Evolutionary conservation across 2,888 invertebrate genomes (phyloP).

Genomic region (Venustoraphidia nigricollis): DNA sequence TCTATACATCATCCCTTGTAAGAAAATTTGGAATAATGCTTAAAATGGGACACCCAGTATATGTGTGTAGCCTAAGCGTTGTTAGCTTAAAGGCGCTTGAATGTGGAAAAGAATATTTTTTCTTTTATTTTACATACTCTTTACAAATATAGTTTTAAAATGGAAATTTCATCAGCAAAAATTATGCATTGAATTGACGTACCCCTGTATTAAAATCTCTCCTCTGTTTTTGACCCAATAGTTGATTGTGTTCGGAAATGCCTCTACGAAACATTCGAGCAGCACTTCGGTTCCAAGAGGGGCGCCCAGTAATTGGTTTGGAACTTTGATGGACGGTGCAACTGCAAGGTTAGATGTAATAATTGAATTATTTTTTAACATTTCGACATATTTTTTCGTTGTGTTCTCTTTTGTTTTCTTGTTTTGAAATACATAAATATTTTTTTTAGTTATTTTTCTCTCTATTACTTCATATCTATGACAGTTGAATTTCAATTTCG

Average conservation of each 20-base stretch:
- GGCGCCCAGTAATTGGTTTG: conserved; percentile 48
- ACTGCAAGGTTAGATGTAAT: conserved; percentile 28
- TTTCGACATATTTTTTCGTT: too few relatives aligned
- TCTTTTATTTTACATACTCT: not conserved
- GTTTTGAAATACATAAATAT: too few relatives aligned
- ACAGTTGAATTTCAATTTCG: too few relatives aligned
- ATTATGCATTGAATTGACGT: conserved; percentile 23
- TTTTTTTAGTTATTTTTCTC: too few relatives aligned
- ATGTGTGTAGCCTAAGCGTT: too few relatives aligned
- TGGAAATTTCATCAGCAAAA: conserved; percentile 4
- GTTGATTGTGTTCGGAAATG: conserved; percentile 50
- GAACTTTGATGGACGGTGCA: conserved; percentile 45
- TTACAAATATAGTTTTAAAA: conserved; percentile 1
- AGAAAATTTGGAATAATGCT: too few relatives aligned
- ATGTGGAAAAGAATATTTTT: not conserved
- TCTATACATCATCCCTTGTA: too few relatives aligned
- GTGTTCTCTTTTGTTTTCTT: too few relatives aligned
- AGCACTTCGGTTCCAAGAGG: conserved; percentile 43
- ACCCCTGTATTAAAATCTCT: conserved; percentile 48
- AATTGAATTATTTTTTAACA: too few relatives aligned
- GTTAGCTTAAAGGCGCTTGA: too few relatives aligned
- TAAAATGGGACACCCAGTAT: too few relatives aligned
- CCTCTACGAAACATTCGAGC: conserved; percentile 49
- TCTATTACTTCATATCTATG: too few relatives aligned
- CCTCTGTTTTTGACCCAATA: conserved; percentile 49